Percentiles rank a stretch among this genome's conserved stretches.
These are phyloP conservation scores for Protophormia terraenovae DNA, from an alignment of 2,888 invertebrate species.

Conservation along the genomic window DNA sequence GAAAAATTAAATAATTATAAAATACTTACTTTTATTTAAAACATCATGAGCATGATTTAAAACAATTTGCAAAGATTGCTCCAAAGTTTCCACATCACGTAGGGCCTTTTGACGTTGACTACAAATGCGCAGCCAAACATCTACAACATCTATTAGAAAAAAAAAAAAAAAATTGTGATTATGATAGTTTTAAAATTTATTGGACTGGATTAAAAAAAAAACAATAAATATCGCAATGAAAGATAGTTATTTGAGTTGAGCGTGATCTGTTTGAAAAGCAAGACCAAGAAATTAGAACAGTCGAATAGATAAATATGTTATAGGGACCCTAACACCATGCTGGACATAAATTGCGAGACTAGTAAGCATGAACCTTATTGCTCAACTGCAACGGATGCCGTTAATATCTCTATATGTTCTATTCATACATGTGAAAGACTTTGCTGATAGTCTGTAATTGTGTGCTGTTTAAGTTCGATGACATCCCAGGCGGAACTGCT, in stretches of 20 bases:
- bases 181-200: not conserved
- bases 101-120: conserved; percentile 80
- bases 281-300: too few species aligned
- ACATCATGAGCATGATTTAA: conserved; percentile 80
- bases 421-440: too few species aligned
- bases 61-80: conserved; percentile 80
- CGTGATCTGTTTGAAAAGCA: too few species aligned
- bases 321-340: too few species aligned
- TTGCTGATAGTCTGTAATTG: too few species aligned
- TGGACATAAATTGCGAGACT: too few species aligned
- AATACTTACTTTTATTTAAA: conserved; percentile 79
- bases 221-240: not conserved
- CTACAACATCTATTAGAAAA: conserved; percentile 77
- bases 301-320: too few species aligned
- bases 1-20: not conserved
- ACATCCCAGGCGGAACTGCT: too few species aligned
- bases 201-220: not conserved
- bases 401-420: too few species aligned
- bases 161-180: not conserved
- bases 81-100: conserved; percentile 77
- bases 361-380: too few species aligned
- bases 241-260: not conserved
- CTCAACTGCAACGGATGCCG: too few species aligned
- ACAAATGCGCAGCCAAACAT: conserved; percentile 81
- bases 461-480: too few species aligned